A percentile compares a stretch with the other conserved stretches of the same genome.
phyloP scores from a whole-genome alignment of 2,113 vertebrate species.

The Tachysurus fulvidraco region DNA sequence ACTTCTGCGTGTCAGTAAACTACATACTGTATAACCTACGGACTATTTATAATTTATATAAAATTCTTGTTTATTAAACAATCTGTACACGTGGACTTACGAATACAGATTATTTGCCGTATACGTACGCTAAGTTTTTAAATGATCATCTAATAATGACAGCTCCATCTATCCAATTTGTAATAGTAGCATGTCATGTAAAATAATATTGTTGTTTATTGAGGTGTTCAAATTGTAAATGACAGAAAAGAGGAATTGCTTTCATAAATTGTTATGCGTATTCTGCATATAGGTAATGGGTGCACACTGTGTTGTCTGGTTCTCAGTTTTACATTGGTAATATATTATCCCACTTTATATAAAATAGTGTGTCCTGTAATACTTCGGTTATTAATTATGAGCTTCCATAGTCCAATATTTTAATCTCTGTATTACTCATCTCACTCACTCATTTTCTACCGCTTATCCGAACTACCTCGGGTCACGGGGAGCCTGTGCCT shows the following conservation, averaged over 20 bases:
- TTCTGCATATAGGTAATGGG: slow-evolving; percentile 27
- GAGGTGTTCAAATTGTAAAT: not conserved
- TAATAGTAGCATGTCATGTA: not conserved
- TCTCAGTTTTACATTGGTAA: not conserved
- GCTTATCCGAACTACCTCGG: no score
- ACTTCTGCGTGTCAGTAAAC: slow-evolving; percentile 33
- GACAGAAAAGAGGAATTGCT: slow-evolving; percentile 4
- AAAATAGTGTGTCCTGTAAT: not conserved
- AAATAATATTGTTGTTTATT: not conserved
- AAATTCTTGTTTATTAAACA: not conserved
- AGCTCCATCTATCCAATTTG: not conserved
- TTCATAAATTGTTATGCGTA: slow-evolving; percentile 30
- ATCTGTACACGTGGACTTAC: no score
- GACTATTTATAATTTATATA: not conserved
- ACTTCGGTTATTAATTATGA: not conserved
- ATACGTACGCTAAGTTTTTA: not conserved
- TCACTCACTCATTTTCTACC: no score
- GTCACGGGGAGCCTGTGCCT: no score
- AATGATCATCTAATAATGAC: not conserved
- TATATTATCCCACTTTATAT: not conserved
- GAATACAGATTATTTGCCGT: not conserved
- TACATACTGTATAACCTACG: not conserved
- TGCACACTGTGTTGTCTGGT: slow-evolving; percentile 1
- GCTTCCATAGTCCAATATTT: not conserved
- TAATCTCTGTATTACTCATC: not conserved